Evolutionary conservation across 1,140 invertebrate species (phyloP).

Genomic region (Tetramorium simillimum): DNA sequence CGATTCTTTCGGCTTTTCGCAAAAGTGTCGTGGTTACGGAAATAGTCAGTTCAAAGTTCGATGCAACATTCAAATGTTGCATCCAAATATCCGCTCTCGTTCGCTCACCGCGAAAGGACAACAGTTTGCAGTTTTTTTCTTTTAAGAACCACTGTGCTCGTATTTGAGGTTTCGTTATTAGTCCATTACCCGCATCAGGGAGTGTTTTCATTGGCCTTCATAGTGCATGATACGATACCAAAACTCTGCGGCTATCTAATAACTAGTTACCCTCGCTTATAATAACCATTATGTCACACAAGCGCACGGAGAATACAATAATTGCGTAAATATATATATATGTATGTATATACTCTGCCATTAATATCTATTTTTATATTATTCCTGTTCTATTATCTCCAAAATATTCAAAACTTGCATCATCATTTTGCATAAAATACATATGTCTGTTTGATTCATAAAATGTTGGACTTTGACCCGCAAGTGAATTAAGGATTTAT

Average conservation of each 20-base stretch:
- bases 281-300: background rate
- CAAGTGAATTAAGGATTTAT: background rate
- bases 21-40: background rate
- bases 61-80: background rate
- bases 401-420: conserved; percentile 2
- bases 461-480: background rate
- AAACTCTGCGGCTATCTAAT: background rate
- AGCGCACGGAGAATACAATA: background rate
- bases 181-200: background rate
- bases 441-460: background rate
- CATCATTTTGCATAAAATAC: background rate
- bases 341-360: no score
- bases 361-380: conserved; percentile 34
- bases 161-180: conserved; percentile 13
- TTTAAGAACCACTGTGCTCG: background rate
- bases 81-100: background rate
- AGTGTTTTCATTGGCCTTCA: conserved; percentile 20
- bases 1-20: conserved; percentile 29
- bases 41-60: background rate
- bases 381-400: background rate
- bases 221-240: conserved; percentile 28
- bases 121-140: conserved; percentile 29
- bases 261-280: conserved; percentile 12
- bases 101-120: background rate
- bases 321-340: no score